phyloP scores from a whole-genome alignment of 2,888 invertebrate species.

The Neuroscelio doddi region DNA sequence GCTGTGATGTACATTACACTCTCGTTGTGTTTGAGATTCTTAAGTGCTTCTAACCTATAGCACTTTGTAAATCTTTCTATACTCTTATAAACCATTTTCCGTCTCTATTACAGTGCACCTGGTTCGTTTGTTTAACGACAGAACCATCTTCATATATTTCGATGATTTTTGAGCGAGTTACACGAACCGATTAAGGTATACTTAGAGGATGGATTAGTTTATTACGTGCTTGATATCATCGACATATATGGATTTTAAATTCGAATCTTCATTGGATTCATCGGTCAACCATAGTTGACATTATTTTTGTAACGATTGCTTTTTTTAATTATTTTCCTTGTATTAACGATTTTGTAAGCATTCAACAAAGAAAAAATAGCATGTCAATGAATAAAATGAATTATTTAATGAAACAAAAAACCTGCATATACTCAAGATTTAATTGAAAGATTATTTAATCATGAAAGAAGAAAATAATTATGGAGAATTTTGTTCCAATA shows the following conservation, averaged over 20 bases:
- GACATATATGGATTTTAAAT: background rate
- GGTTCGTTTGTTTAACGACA: no score
- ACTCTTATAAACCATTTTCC: no score
- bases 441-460: no score
- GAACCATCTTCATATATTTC: background rate
- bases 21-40: constrained; percentile 2
- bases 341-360: background rate
- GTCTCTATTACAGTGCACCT: no score
- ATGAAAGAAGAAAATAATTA: background rate
- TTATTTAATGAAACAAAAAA: no score
- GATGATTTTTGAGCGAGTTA: constrained; percentile 8
- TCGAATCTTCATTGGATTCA: background rate
- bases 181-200: background rate
- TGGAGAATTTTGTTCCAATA: background rate
- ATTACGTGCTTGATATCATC: background rate
- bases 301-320: background rate
- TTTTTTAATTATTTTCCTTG: constrained; percentile 1
- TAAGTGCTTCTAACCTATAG: background rate
- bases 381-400: background rate
- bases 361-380: background rate
- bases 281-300: background rate
- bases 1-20: no score
- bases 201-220: constrained; percentile 1
- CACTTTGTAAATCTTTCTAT: no score
- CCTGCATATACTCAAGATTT: no score